Evolutionary conservation across 2,888 invertebrate genomes (phyloP).

Genomic region (Paralinhomoeus sp.): DNA sequence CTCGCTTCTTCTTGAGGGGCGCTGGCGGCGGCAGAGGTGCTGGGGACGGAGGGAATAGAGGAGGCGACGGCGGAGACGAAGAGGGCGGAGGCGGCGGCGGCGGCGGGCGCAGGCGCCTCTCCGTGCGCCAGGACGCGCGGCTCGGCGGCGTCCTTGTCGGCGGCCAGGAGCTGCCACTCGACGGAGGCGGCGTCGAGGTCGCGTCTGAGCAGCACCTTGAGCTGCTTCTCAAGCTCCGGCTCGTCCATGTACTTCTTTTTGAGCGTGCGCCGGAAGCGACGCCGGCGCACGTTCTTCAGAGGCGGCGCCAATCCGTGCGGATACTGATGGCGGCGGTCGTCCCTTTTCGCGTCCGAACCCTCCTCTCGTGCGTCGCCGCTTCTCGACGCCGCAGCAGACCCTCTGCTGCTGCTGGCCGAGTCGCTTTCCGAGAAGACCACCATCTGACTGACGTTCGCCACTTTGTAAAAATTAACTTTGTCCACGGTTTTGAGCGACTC

Average conservation of each 20-base stretch:
- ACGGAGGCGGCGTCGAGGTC: conserved; percentile 82
- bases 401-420: too few relatives aligned
- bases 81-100: too few relatives aligned
- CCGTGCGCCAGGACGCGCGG: too few relatives aligned
- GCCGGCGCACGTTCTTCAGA: conserved; percentile 71
- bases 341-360: conserved; percentile 53
- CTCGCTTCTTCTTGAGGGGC: too few relatives aligned
- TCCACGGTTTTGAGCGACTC: conserved; percentile 89
- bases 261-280: conserved; percentile 73
- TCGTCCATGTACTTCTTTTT: conserved; percentile 91
- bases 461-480: conserved; percentile 84
- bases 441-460: conserved; percentile 78
- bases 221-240: conserved; percentile 92
- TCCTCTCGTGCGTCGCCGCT: too few relatives aligned
- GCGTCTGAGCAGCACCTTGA: conserved; percentile 59
- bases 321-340: conserved; percentile 73
- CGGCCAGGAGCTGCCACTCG: too few relatives aligned
- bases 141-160: too few relatives aligned
- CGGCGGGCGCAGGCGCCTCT: too few relatives aligned
- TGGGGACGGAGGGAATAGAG: too few relatives aligned
- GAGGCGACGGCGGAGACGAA: too few relatives aligned
- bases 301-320: conserved; percentile 89
- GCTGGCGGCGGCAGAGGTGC: too few relatives aligned
- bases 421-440: too few relatives aligned
- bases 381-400: neutral